Conservation (phyloP, 64 coral and sea anemone genomes). For the Pocillopora verrucosa region DNA sequence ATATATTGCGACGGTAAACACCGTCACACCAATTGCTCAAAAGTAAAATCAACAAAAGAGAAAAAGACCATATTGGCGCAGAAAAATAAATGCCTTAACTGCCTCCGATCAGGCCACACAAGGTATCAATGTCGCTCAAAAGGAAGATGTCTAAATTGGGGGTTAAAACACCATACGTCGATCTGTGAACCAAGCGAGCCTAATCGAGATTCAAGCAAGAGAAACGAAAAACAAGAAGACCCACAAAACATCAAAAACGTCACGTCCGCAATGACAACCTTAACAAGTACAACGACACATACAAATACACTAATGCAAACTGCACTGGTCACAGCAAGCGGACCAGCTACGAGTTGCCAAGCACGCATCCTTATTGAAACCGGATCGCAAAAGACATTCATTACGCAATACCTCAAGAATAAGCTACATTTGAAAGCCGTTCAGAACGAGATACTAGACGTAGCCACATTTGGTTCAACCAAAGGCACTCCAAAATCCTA, state of each 20-base stretch:
- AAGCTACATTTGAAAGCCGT: conserved; percentile 18
- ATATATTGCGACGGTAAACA: too few species aligned
- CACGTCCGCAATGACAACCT: conserved; percentile 47
- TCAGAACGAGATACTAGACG: background rate
- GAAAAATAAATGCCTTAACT: too few species aligned
- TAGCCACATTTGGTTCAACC: conserved; percentile 44
- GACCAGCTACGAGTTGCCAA: conserved; percentile 52
- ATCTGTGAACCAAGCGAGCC: conserved; percentile 51
- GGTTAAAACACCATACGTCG: conserved; percentile 59
- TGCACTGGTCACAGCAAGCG: conserved; percentile 56
- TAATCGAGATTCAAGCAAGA: conserved; percentile 51
- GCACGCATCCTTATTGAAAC: conserved; percentile 59
- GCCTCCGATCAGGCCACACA: too few species aligned
- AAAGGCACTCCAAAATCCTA: conserved; percentile 37
- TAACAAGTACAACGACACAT: conserved; percentile 50
- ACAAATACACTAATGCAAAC: conserved; percentile 60
- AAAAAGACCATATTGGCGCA: too few species aligned
- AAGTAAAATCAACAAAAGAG: too few species aligned
- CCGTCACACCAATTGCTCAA: too few species aligned
- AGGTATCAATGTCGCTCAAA: too few species aligned
- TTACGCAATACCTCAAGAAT: conserved; percentile 40
- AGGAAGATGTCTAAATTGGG: conserved; percentile 58
- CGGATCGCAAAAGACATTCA: too few species aligned
- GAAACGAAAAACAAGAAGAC: conserved; percentile 44
- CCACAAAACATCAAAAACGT: conserved; percentile 29